Conservation (phyloP, 2,888 invertebrate genomes). For the Zhengitettix transpicula region DNA sequence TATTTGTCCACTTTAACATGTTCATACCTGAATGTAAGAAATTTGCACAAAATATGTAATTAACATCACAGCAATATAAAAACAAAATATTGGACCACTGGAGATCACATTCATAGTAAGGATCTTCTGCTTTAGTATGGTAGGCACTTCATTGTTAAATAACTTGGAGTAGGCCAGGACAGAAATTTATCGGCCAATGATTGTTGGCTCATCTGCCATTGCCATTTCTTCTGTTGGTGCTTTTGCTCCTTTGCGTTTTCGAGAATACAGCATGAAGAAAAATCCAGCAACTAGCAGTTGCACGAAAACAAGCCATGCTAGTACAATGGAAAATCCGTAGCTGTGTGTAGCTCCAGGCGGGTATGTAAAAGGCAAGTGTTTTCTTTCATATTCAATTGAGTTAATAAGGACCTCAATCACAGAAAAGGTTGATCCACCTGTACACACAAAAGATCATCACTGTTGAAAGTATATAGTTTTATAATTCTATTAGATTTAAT, state of each 20-base stretch:
- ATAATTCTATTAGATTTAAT: too few species aligned
- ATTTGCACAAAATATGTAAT: too few species aligned
- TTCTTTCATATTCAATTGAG: constrained; percentile 51
- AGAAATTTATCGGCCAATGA: constrained; percentile 34
- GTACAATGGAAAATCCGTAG: constrained; percentile 54
- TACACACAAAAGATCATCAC: constrained; percentile 16
- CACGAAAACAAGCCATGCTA: constrained; percentile 64
- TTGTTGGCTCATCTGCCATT: constrained; percentile 71
- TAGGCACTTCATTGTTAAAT: too few species aligned
- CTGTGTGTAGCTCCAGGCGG: constrained; percentile 46
- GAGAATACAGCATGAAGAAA: constrained; percentile 63
- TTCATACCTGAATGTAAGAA: too few species aligned
- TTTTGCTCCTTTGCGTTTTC: constrained; percentile 69
- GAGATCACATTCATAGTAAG: too few species aligned
- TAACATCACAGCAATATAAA: too few species aligned
- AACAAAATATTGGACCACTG: too few species aligned
- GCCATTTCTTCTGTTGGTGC: constrained; percentile 68
- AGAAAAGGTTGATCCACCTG: constrained; percentile 62
- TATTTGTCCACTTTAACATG: too few species aligned
- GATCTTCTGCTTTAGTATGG: too few species aligned
- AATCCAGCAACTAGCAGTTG: constrained; percentile 49
- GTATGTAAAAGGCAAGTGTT: constrained; percentile 45
- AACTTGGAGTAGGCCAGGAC: too few species aligned
- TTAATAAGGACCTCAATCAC: constrained; percentile 67
- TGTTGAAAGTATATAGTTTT: too few species aligned